Base-by-base conservation (phyloP, 2,888 invertebrate species). In the Leptogaster cylindrica region DNA sequence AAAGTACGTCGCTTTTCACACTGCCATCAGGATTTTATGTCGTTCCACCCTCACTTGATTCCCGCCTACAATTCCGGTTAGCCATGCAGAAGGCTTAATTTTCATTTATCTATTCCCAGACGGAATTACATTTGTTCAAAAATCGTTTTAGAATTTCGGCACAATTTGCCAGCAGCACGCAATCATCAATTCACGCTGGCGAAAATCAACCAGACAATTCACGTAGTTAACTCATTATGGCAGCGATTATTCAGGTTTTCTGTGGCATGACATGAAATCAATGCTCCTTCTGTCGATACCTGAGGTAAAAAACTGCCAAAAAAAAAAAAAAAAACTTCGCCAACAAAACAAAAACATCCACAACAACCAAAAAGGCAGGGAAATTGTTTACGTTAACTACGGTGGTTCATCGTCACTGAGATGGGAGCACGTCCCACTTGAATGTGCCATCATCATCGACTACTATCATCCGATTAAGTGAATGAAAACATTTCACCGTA, bases 131-230 rank as follows among this genome's bases (percentile, higher is more conserved):
- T 41, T 39, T 41, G 16, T n/a, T n/a, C n/a, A n/a, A n/a, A 41
- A 41, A 41, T 7, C 41, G 14, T 14, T 41, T 41, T 41, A n/a
- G 41, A 41, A 41, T 41, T 41, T 14, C 41, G 10, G 41, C 41
- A 41, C n/a, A 41, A 41, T 41, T 41, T 41, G n/a, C n/a, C n/a
- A 41, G 10, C 41, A n/a, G 14, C 41, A 41, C 41, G 41, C 41
- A 41, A 41, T 41, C 41, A n/a, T 41, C 41, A 10, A 16, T 41
- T 41, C 18, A 41, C 18, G 6, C 6, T n/a, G 14, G 12, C 41
- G 6, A 14, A 41, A 41, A 41, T 41, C 18, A 10, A 3, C 3
- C 14, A 41, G 5, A 41, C 41, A 41, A 41, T 41, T 6, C 41
- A 41, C 41, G 41, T 5, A 41, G 12, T 41, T 16, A 41, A 10